phyloP scores from a whole-genome alignment of 2,888 invertebrate species.

The Fragum whitleyi region DNA sequence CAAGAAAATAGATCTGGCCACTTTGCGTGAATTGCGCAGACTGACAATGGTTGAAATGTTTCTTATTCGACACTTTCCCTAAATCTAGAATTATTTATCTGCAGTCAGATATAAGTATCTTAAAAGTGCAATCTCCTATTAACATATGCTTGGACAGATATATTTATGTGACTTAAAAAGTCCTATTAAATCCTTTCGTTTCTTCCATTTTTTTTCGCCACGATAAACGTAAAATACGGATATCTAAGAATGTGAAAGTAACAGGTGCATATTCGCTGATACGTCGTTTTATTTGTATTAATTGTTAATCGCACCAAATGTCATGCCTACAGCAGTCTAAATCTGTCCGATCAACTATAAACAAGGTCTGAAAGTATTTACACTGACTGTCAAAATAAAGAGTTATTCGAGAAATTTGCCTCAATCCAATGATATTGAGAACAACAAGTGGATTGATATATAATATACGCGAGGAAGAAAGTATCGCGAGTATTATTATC shows the following conservation, averaged over 20 bases:
- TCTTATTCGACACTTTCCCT: too few species aligned
- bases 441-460: too few species aligned
- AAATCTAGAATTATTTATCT: too few species aligned
- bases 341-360: background rate
- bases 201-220: background rate
- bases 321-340: background rate
- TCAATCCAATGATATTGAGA: background rate
- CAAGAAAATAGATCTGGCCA: too few species aligned
- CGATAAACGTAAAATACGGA: too few species aligned
- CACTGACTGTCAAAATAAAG: conserved; percentile 1
- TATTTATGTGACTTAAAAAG: too few species aligned
- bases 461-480: too few species aligned
- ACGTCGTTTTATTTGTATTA: conserved; percentile 8
- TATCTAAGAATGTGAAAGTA: background rate
- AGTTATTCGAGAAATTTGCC: background rate
- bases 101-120: too few species aligned
- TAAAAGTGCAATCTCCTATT: too few species aligned
- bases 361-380: background rate
- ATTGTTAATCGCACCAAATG: background rate
- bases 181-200: background rate
- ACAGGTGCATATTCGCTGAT: background rate
- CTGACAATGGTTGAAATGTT: too few species aligned
- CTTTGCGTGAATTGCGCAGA: too few species aligned
- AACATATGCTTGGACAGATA: too few species aligned
- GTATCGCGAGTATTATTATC: background rate